Evolutionary conservation across 92 coral and sea anemone genomes (phyloP).

Genomic region (Siderastrea siderea): DNA sequence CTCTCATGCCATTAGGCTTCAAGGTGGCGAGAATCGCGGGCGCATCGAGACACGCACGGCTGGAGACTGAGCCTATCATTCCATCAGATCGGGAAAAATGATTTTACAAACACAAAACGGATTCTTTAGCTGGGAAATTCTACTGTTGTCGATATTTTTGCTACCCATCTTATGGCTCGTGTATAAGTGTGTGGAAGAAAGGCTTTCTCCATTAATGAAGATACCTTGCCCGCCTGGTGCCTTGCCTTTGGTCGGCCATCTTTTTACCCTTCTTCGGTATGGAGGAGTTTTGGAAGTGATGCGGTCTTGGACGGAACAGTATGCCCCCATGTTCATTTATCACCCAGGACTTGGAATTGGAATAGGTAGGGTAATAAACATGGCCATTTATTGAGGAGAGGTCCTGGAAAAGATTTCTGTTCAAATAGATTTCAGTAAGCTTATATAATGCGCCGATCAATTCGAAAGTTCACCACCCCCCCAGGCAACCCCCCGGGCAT

Average conservation of each 20-base stretch:
- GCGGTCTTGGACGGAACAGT: conserved; percentile 57
- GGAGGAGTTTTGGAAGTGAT: conserved; percentile 17
- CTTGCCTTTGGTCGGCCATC: conserved; percentile 72
- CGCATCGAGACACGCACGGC: no score
- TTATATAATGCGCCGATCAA: no score
- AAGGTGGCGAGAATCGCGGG: no score
- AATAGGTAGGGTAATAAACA: conserved; percentile 23
- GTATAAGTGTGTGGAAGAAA: conserved; percentile 58
- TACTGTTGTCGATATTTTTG: conserved; percentile 14
- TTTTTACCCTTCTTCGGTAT: conserved; percentile 27
- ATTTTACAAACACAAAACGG: neutral
- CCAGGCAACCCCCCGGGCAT: no score
- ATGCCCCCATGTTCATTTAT: conserved; percentile 52
- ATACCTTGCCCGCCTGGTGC: conserved; percentile 72
- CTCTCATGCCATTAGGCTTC: no score
- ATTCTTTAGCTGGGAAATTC: neutral
- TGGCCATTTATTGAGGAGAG: no score
- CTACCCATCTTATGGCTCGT: conserved; percentile 33
- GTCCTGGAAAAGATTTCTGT: no score
- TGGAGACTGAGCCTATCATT: no score
- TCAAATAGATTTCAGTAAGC: no score
- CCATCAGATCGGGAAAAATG: neutral
- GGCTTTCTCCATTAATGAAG: conserved; percentile 62
- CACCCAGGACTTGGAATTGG: conserved; percentile 63
- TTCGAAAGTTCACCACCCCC: no score